Evolutionary conservation across 2,888 invertebrate species (phyloP).

Genomic region (Xestia c-nigrum): DNA sequence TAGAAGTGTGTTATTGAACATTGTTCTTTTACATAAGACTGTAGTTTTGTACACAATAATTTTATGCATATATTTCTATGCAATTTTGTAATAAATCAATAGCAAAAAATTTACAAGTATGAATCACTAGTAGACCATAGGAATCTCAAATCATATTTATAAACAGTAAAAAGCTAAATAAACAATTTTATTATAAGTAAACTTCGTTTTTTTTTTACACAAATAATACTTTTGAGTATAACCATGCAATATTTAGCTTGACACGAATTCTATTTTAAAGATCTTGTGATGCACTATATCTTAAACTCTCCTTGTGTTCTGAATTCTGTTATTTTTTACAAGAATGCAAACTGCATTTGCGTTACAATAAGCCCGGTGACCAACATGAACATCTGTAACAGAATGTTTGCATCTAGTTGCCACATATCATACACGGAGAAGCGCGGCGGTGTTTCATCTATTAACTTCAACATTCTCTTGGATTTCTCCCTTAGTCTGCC

Average conservation of each 20-base stretch:
- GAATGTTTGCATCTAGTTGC: slow-evolving; percentile 69
- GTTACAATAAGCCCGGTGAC: slow-evolving; percentile 72
- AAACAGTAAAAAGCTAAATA: slow-evolving; percentile 30
- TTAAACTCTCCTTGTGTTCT: background rate
- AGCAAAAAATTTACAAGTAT: slow-evolving; percentile 10
- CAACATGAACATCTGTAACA: slow-evolving; percentile 69
- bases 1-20: slow-evolving; percentile 43
- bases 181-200: slow-evolving; percentile 15
- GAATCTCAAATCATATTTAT: slow-evolving; percentile 5
- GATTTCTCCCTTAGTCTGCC: slow-evolving; percentile 80
- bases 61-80: slow-evolving; percentile 26
- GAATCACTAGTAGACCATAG: background rate
- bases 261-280: background rate
- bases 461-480: slow-evolving; percentile 77
- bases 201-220: background rate
- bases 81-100: slow-evolving; percentile 10
- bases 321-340: slow-evolving; percentile 51
- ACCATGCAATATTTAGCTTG: no score
- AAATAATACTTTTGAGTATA: no score
- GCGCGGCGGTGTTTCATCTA: slow-evolving; percentile 77
- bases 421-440: slow-evolving; percentile 76
- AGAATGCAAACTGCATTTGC: slow-evolving; percentile 72
- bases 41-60: slow-evolving; percentile 41
- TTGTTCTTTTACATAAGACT: slow-evolving; percentile 43
- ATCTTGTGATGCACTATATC: background rate